phyloP scores from a whole-genome alignment of 2,113 vertebrate species.

The Nycticorax nycticorax region DNA sequence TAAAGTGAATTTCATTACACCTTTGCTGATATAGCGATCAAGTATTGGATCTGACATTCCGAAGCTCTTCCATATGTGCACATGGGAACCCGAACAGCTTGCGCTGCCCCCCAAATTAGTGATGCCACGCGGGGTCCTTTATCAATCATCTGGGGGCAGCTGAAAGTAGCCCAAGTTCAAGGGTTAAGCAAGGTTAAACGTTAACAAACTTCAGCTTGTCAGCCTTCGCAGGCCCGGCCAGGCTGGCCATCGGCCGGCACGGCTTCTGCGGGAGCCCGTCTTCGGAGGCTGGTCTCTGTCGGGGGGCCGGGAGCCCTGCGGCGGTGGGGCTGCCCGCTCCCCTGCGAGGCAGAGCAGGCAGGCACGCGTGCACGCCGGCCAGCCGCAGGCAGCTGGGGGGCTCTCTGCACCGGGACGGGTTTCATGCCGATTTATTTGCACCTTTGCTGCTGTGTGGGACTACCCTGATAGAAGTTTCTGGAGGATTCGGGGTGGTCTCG shows the following conservation, averaged over 20 bases:
- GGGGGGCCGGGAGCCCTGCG: not conserved
- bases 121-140: not conserved
- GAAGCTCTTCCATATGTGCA: constrained; percentile 57
- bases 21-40: constrained; percentile 17
- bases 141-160: not conserved
- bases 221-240: not conserved
- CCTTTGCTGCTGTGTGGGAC: rapidly evolving
- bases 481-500: not conserved
- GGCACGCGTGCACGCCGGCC: rapidly evolving
- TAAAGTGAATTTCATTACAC: constrained; percentile 62
- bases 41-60: constrained; percentile 53
- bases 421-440: not conserved
- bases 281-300: not conserved
- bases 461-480: not conserved
- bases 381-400: not conserved
- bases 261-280: not conserved
- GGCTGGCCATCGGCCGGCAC: rapidly evolving
- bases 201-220: not conserved
- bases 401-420: no score
- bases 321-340: not conserved
- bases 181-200: constrained; percentile 42
- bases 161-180: not conserved
- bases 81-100: not conserved
- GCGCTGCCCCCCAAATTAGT: not conserved
- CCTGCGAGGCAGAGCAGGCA: rapidly evolving